Conservation (phyloP, 2,113 vertebrate species). For the Gopherus flavomarginatus region DNA sequence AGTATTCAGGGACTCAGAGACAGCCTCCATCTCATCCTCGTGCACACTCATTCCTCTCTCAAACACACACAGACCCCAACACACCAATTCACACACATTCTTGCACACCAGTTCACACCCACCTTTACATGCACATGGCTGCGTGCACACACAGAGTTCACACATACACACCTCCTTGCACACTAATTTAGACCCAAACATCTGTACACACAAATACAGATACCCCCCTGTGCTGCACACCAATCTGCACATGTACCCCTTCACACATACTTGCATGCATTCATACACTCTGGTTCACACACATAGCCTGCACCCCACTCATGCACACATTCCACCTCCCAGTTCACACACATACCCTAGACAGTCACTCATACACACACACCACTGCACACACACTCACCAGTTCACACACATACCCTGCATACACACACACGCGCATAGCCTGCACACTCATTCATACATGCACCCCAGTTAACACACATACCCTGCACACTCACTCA, state of each 20-base stretch:
- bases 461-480: not conserved
- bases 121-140: not conserved
- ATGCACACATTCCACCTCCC: not conserved
- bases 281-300: not conserved
- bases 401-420: not conserved
- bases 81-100: not conserved
- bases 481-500: not conserved
- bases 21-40: not conserved
- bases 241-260: too few relatives aligned
- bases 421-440: not conserved
- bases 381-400: not conserved
- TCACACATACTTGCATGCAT: not conserved
- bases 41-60: not conserved
- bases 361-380: not conserved
- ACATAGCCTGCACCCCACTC: not conserved
- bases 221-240: not conserved
- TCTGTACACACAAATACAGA: not conserved
- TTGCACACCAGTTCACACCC: not conserved
- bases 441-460: not conserved
- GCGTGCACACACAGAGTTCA: not conserved
- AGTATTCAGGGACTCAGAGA: not conserved
- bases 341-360: not conserved
- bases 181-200: not conserved
- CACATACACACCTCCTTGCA: not conserved
- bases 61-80: too few relatives aligned